These are phyloP conservation scores for Clunio marinus DNA, from an alignment of 2,888 invertebrate genomes.

Conservation along the genomic window DNA sequence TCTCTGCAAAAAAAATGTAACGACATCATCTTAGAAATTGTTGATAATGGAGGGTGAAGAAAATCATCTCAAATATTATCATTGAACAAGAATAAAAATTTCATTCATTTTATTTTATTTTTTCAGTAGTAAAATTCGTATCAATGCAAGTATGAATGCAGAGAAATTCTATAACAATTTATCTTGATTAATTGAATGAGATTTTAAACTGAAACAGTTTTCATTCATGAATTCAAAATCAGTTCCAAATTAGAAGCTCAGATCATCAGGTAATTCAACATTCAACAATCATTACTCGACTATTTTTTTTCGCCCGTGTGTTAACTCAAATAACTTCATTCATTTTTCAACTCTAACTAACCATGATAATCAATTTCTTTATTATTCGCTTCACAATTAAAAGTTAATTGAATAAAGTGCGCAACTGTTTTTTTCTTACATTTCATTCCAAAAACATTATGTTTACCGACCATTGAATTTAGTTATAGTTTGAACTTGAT, in stretches of 20 bases:
- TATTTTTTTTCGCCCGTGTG: slow-evolving; percentile 24
- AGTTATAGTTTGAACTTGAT: no score
- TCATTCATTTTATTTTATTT: not conserved
- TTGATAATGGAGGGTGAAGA: no score
- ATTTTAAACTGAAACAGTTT: not conserved
- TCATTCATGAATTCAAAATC: slow-evolving; percentile 11
- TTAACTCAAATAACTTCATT: slow-evolving; percentile 29
- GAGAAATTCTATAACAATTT: no score
- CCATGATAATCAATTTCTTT: slow-evolving; percentile 33
- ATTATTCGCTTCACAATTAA: slow-evolving; percentile 33
- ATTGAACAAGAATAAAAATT: no score
- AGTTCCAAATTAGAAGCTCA: slow-evolving; percentile 6
- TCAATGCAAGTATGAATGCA: not conserved
- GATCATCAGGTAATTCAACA: slow-evolving; percentile 33
- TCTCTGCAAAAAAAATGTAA: no score
- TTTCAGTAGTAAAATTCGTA: not conserved
- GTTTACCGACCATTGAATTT: no score
- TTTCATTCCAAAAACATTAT: not conserved
- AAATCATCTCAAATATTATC: no score
- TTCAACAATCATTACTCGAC: slow-evolving; percentile 17
- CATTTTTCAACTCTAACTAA: slow-evolving; percentile 36
- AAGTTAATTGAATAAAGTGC: slow-evolving; percentile 34
- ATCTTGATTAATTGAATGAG: not conserved
- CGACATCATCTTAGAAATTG: no score
- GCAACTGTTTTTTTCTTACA: slow-evolving; percentile 18